Evolutionary conservation across 2,888 invertebrate species (phyloP).

Genomic region (Tetheella fluctuosa): DNA sequence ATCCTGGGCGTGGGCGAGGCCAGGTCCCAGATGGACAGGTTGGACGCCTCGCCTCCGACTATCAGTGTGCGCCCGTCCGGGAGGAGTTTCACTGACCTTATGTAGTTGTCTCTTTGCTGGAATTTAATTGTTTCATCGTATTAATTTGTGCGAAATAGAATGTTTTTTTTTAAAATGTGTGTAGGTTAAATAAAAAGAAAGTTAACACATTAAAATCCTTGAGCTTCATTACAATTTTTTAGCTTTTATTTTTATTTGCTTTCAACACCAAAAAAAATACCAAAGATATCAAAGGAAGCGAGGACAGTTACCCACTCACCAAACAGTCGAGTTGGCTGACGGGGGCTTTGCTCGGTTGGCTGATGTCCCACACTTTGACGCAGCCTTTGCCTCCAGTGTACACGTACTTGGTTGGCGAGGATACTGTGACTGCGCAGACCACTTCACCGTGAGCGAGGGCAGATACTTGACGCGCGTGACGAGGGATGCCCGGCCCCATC

Average conservation of each 20-base stretch:
- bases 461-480: slow-evolving; percentile 96
- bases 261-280: slow-evolving; percentile 23
- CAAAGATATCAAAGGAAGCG: slow-evolving; percentile 38
- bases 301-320: slow-evolving; percentile 86
- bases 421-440: slow-evolving; percentile 98
- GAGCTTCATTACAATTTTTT: too few species aligned
- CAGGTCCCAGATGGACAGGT: slow-evolving; percentile 97
- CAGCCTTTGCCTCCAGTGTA: slow-evolving; percentile 99
- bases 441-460: slow-evolving; percentile 98
- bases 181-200: too few species aligned
- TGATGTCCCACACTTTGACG: slow-evolving; percentile 99
- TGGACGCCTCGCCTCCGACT: slow-evolving; percentile 98
- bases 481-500: slow-evolving; percentile 96
- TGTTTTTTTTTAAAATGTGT: too few species aligned
- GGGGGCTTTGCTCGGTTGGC: slow-evolving; percentile 94
- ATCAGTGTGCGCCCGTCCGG: slow-evolving; percentile 97
- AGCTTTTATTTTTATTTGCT: slow-evolving; percentile 7
- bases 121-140: slow-evolving; percentile 42
- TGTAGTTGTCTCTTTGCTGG: slow-evolving; percentile 96
- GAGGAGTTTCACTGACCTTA: slow-evolving; percentile 96
- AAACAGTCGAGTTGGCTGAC: slow-evolving; percentile 96
- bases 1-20: slow-evolving; percentile 95
- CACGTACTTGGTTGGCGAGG: slow-evolving; percentile 95
- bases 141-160: not conserved
- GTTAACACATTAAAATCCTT: too few species aligned